Evolutionary conservation across 2,797 vertebrate genomes (phyloP), one percentile per base, ranked within the genome.

Genomic region (Helostoma temminkii): DNA sequence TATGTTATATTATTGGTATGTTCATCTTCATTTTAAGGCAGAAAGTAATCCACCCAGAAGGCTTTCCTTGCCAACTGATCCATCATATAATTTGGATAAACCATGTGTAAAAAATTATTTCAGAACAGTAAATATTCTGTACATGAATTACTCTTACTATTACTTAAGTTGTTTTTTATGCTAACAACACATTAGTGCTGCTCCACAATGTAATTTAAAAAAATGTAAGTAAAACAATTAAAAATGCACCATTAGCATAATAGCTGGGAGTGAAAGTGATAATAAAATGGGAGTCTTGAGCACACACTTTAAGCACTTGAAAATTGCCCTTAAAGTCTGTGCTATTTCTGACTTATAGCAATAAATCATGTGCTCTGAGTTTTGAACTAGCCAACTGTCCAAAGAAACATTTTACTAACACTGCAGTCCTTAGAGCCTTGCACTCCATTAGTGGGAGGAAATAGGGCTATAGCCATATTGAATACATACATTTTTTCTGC

Each of bases 361-460:
- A 18, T 18, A 18, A 18, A 7, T 37, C 19, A 11, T 4, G 15
- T 21, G n/a, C n/a, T 58, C 36, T 47, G 1, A 49, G 2, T 7
- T 26, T 34, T 45, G 36, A 55, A 60, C 12, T 19, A 43, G 42
- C 46, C 11, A 12, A 8, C 32, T 34, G 32, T 34, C 32, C 1
- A 6, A 34, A 8, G 6, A 60, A 55, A 65, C 24, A 48, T 32
- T 49, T 30, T 15, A 16, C 36, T 47, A 56, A 39, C 52, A 21
- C 6, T 6, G 8, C 22, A 60, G 19, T 64, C 48, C 54, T 54
- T 46, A n/a, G 54, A 54, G 45, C 46, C 39, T 34, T 61, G 16
- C 45, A 15, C 73, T 48, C 7, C 2, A 46, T 39, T 34, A 39
- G 26, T 59, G 68, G 42, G 47, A 56, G 52, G 42, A 46, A 74